Conservation (phyloP, 2,888 invertebrate genomes). For the Flabesymbios commensalis region DNA sequence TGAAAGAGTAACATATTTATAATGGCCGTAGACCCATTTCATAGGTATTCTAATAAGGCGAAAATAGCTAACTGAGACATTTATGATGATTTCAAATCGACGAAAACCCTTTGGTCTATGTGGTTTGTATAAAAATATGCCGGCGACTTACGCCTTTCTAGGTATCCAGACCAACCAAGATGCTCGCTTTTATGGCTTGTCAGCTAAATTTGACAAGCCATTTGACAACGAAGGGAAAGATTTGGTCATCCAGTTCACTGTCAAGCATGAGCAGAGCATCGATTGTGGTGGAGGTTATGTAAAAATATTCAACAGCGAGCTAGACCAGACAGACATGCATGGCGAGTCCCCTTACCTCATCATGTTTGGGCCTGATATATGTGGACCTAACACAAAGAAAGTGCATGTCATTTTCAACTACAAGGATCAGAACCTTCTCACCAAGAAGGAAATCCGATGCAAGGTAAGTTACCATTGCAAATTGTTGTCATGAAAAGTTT, state of each 20-base stretch:
- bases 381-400: slow-evolving; percentile 98
- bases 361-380: slow-evolving; percentile 99
- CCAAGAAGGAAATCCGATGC: slow-evolving; percentile 98
- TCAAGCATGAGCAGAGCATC: slow-evolving; percentile 99
- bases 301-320: slow-evolving; percentile 63
- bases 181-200: slow-evolving; percentile 96
- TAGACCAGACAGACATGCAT: slow-evolving; percentile 93
- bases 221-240: slow-evolving; percentile 90
- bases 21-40: too few species aligned
- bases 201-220: slow-evolving; percentile 81
- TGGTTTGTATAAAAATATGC: too few species aligned
- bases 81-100: too few species aligned
- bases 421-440: slow-evolving; percentile 95
- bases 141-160: too few species aligned
- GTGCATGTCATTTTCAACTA: slow-evolving; percentile 99
- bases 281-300: slow-evolving; percentile 81
- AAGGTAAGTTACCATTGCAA: too few species aligned
- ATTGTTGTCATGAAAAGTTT: too few species aligned
- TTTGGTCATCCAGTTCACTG: slow-evolving; percentile 92
- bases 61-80: too few species aligned
- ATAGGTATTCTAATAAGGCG: too few species aligned
- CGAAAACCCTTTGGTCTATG: too few species aligned
- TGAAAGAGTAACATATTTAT: too few species aligned
- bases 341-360: slow-evolving; percentile 95
- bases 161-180: slow-evolving; percentile 95